phyloP scores from a whole-genome alignment of 2,888 invertebrate species.

The Tipula vernalis region DNA sequence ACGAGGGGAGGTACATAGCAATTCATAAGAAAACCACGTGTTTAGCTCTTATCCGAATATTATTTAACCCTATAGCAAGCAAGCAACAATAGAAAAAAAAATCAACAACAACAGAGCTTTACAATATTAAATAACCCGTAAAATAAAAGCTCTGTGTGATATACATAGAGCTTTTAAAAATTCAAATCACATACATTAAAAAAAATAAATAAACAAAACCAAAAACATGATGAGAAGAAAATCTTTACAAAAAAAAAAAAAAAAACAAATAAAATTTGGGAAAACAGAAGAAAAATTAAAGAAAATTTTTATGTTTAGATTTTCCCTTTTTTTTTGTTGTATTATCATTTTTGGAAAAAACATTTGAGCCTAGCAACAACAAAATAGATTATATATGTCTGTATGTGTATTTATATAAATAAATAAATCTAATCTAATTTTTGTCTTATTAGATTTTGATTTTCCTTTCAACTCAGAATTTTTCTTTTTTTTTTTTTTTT shows the following conservation, averaged over 20 bases:
- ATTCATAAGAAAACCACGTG: background rate
- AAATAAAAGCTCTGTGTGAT: background rate
- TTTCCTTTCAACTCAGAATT: background rate
- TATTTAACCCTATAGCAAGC: background rate
- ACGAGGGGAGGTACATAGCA: background rate
- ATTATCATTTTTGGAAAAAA: background rate
- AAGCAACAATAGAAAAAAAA: background rate
- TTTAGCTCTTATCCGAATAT: background rate
- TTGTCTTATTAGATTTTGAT: background rate
- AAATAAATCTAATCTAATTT: slow-evolving; percentile 4
- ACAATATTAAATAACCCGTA: background rate
- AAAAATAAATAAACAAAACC: background rate
- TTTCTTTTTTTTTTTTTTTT: background rate
- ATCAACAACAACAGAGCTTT: background rate
- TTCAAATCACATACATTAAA: background rate
- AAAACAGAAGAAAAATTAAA: background rate
- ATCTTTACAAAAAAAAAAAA: background rate
- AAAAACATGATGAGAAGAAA: background rate
- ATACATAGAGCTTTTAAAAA: background rate
- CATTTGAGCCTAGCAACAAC: background rate
- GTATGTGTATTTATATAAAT: background rate
- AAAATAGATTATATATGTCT: background rate
- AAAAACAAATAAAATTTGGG: background rate
- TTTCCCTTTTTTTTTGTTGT: background rate
- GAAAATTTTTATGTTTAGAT: background rate